These are phyloP conservation scores for Geotrypetes seraphini DNA, from an alignment of 2,797 vertebrate genomes.

Conservation along the genomic window DNA sequence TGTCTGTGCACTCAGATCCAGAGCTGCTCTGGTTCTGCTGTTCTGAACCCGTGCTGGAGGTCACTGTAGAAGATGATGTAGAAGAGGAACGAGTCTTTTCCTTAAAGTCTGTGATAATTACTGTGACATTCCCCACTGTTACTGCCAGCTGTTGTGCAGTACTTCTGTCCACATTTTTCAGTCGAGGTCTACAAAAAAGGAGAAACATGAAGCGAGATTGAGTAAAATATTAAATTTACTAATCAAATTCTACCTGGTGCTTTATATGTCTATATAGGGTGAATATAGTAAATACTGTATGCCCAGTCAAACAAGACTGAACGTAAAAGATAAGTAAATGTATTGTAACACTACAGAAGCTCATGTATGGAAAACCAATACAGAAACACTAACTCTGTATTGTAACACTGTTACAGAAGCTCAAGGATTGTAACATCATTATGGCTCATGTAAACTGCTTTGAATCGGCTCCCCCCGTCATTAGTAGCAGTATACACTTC, in stretches of 20 bases:
- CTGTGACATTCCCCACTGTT: slow-evolving; percentile 96
- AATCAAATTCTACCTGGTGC: slow-evolving; percentile 11
- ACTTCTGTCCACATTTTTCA: slow-evolving; percentile 97
- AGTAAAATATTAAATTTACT: neutral
- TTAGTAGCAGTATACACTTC: too few species aligned
- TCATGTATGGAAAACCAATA: too few species aligned
- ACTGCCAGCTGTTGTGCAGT: slow-evolving; percentile 95
- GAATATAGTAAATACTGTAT: too few species aligned
- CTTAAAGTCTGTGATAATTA: slow-evolving; percentile 99
- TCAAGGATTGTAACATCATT: too few species aligned
- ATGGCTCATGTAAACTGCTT: too few species aligned
- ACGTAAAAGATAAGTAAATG: too few species aligned
- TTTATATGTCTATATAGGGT: too few species aligned
- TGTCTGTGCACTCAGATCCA: slow-evolving; percentile 98
- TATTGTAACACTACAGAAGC: too few species aligned
- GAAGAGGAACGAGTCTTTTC: slow-evolving; percentile 98
- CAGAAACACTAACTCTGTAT: too few species aligned
- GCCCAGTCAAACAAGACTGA: too few species aligned
- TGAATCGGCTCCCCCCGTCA: too few species aligned
- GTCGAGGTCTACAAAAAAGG: slow-evolving; percentile 74
- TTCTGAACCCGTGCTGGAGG: slow-evolving; percentile 91
- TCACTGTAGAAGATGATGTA: slow-evolving; percentile 95
- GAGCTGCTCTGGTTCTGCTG: slow-evolving; percentile 97
- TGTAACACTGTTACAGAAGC: too few species aligned
- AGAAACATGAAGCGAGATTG: neutral